phyloP scores from a whole-genome alignment of 2,888 invertebrate species.

The Trichogramma evanescens region DNA sequence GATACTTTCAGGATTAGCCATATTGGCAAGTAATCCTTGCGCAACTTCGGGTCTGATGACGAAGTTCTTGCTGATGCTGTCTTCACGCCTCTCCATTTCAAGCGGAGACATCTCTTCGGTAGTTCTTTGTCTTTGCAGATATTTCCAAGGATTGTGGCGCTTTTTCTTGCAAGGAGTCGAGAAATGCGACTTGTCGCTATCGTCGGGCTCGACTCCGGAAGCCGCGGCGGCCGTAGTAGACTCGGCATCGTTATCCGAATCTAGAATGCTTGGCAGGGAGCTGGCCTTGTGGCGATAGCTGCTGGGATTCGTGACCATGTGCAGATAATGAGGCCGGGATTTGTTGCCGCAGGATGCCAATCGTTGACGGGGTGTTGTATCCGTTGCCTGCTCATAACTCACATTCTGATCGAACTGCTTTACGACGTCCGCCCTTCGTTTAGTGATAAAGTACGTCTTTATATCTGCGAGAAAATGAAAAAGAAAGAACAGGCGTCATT shows the following conservation, averaged over 20 bases:
- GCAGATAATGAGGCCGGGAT: conserved; percentile 40
- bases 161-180: conserved; percentile 51
- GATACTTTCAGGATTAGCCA: not conserved
- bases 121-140: conserved; percentile 41
- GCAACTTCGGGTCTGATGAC: conserved; percentile 10
- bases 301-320: conserved; percentile 41
- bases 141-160: conserved; percentile 40
- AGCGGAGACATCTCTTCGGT: conserved; percentile 43
- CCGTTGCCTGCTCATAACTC: conserved; percentile 17
- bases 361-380: conserved; percentile 32
- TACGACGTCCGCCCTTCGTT: conserved; percentile 56
- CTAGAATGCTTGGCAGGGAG: conserved; percentile 75
- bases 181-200: conserved; percentile 60
- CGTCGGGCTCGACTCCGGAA: conserved; percentile 45
- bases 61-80: conserved; percentile 18
- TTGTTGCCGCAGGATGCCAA: conserved; percentile 41
- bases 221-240: conserved; percentile 43
- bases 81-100: conserved; percentile 26
- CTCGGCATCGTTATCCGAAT: conserved; percentile 65
- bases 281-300: conserved; percentile 56
- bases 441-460: conserved; percentile 81
- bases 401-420: conserved; percentile 35
- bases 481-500: not conserved
- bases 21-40: too few species aligned
- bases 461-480: conserved; percentile 54